These are phyloP conservation scores for Meteorus colon DNA, from an alignment of 2,888 invertebrate genomes.

Conservation along the genomic window DNA sequence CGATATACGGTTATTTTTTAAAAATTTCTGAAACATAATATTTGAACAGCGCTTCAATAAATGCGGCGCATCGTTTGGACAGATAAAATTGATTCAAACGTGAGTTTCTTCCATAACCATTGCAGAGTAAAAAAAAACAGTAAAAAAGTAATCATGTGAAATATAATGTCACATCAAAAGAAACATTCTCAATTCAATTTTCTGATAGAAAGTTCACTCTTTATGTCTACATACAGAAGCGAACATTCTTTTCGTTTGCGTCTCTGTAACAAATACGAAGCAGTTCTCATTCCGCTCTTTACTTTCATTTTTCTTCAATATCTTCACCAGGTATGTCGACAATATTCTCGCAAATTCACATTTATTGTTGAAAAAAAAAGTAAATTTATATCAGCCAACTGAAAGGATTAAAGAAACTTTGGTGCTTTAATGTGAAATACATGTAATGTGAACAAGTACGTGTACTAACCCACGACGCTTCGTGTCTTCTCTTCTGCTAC, in stretches of 20 bases:
- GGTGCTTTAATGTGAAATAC: constrained; percentile 47
- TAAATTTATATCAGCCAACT: constrained; percentile 42
- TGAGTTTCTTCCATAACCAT: background rate
- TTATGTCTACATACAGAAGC: background rate
- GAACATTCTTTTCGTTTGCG: background rate
- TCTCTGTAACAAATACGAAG: background rate
- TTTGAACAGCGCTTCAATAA: too few relatives aligned
- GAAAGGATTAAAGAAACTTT: constrained; percentile 50
- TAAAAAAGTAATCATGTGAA: background rate
- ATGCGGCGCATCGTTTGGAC: too few relatives aligned
- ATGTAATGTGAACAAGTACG: constrained; percentile 47
- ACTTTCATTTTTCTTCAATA: background rate
- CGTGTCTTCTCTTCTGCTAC: constrained; percentile 35
- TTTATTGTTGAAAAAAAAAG: constrained; percentile 34
- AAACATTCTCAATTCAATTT: background rate
- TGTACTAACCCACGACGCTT: constrained; percentile 37
- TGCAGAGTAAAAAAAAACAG: background rate
- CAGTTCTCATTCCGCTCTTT: background rate
- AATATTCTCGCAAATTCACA: constrained; percentile 14
- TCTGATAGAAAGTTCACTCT: background rate
- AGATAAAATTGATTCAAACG: too few relatives aligned
- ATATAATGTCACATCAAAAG: background rate
- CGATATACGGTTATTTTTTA: too few relatives aligned
- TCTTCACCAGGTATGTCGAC: constrained; percentile 10
- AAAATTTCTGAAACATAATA: too few relatives aligned